Base-by-base conservation (phyloP, 2,797 vertebrate genomes). In the Oreochromis grahami region DNA sequence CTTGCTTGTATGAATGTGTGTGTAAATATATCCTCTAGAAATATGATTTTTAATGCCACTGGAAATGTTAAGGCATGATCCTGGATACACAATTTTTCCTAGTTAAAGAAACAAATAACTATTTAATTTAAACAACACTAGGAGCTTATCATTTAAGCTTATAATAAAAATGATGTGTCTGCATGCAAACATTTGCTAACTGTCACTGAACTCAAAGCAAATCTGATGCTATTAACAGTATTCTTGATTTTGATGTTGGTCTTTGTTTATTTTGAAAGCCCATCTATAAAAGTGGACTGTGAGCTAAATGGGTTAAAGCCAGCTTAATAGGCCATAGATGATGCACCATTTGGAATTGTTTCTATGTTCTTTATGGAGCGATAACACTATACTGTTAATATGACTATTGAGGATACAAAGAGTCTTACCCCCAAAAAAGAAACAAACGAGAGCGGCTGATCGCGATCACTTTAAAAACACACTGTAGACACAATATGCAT, bases 371-470 rank as follows among this genome's bases (percentile, higher is more conserved):
- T 10, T 58, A 58, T 58, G 26, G 8, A 3, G 34, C 4, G 0
- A 38, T 65, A 65, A 38, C 34, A 70, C 38, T 70, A 45, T 10
- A 45, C 41, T 26, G 5, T 7, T 45, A 45, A 15, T 17, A 72
- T 29, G 8, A 19, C 68, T 19, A 17, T 19, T 3, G 14, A 70
- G 41, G 21, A 45, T 45, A 11, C 21, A 70, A 70, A 70, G 21
- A 43, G 63, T 1, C 7, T 3, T 2, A 4, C 60, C 17, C 29
- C 3, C 5, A 1, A 0, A 0, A 29, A 12, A 14, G 2, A 13
- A 11, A 1, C 1, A 70, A 43, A 70, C 21, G 45, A 70, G 45
- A 45, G 45, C 26, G 8, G 41, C 65, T 45, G 21, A 70, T 45
- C 0, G 2, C 3, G 1, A 45, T 70, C 38, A 70, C 9, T 70